These are phyloP conservation scores for Alsophila aescularia DNA, from an alignment of 2,888 invertebrate species.

Conservation along the genomic window DNA sequence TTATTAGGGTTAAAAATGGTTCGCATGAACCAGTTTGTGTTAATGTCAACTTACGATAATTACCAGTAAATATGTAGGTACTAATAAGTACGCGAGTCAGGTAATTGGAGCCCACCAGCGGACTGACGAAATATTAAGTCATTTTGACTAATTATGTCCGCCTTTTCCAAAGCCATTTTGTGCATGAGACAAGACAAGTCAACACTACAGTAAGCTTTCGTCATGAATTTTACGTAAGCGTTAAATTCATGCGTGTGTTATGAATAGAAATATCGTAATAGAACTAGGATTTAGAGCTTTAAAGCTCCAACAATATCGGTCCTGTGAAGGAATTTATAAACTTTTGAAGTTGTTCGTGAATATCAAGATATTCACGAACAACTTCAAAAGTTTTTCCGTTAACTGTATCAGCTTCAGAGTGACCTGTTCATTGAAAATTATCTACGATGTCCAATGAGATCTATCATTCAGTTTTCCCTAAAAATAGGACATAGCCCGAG, in stretches of 20 bases:
- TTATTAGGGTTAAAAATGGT: slow-evolving; percentile 47
- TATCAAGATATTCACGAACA: no score
- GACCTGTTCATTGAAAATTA: no score
- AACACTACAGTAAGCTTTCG: slow-evolving; percentile 8
- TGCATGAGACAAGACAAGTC: not conserved
- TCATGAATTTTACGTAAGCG: slow-evolving; percentile 3
- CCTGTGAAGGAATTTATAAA: no score
- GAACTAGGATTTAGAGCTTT: no score
- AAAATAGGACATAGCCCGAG: not conserved
- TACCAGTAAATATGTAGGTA: slow-evolving; percentile 43
- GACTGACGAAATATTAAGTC: slow-evolving; percentile 35
- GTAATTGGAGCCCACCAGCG: slow-evolving; percentile 22
- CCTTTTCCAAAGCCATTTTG: slow-evolving; percentile 19
- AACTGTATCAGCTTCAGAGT: no score
- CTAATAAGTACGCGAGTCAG: slow-evolving; percentile 36
- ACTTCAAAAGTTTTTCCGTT: no score
- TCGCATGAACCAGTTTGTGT: slow-evolving; percentile 44
- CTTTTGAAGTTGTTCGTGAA: no score
- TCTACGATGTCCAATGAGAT: not conserved
- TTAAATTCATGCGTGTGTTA: no score
- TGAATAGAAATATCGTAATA: no score
- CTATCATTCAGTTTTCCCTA: not conserved
- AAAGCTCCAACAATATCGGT: no score
- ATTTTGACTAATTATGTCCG: slow-evolving; percentile 26
- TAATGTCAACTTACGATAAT: slow-evolving; percentile 51